These are phyloP conservation scores for Centropus bengalensis DNA, from an alignment of 2,113 vertebrate genomes.

Conservation along the genomic window DNA sequence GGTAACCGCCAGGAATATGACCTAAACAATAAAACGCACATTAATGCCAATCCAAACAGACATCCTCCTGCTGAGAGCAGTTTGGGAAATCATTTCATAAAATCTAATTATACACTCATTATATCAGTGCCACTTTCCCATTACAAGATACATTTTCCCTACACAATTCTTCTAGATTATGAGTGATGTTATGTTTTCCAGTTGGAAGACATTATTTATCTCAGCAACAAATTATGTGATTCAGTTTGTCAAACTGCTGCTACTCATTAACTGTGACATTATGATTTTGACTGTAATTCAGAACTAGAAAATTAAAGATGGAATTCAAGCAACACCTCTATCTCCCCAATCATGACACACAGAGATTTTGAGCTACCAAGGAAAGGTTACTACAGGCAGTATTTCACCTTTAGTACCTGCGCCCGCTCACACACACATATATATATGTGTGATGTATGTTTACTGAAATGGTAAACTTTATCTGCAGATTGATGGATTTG, in stretches of 20 bases:
- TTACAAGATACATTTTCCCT: background rate
- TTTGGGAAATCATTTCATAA: background rate
- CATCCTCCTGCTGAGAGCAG: background rate
- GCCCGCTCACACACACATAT: background rate
- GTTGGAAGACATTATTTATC: constrained; percentile 25
- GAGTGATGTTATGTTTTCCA: constrained; percentile 44
- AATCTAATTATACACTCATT: constrained; percentile 19
- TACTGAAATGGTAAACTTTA: background rate
- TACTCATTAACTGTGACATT: constrained; percentile 17
- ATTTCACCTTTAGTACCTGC: background rate
- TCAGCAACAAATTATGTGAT: background rate
- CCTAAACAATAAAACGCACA: constrained; percentile 1
- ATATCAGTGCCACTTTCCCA: background rate
- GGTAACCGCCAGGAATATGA: background rate
- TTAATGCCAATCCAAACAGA: background rate
- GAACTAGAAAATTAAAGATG: background rate
- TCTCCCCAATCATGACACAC: background rate
- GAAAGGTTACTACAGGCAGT: background rate
- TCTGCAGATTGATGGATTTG: background rate
- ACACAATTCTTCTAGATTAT: background rate
- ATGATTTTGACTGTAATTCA: constrained; percentile 6
- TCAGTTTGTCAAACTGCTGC: background rate
- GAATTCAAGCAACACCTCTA: background rate
- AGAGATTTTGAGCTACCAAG: background rate
- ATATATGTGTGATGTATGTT: background rate